A percentile compares a stretch with the other conserved stretches of the same genome.
phyloP scores from a whole-genome alignment of 2,888 invertebrate genomes.

The Pachliopta kotzebuea region DNA sequence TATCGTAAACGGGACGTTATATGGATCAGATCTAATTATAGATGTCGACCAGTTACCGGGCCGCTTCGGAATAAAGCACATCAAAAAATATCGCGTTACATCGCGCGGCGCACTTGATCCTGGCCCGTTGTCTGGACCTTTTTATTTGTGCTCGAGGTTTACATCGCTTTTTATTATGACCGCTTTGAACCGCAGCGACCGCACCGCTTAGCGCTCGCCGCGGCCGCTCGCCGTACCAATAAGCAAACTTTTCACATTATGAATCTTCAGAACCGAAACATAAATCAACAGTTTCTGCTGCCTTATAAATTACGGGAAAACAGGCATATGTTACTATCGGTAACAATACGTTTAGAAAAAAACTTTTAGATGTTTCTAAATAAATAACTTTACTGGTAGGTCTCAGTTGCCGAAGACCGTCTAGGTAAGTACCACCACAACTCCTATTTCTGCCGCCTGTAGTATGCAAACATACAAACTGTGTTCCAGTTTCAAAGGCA shows the following conservation, averaged over 20 bases:
- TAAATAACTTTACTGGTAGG: too few relatives aligned
- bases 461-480: too few relatives aligned
- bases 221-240: constrained; percentile 37
- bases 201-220: constrained; percentile 59
- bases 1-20: constrained; percentile 39
- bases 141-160: constrained; percentile 57
- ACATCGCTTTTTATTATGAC: constrained; percentile 54
- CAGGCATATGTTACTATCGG: too few relatives aligned
- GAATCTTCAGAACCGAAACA: constrained; percentile 1
- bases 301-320: too few relatives aligned
- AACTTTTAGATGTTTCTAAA: too few relatives aligned
- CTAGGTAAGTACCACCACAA: too few relatives aligned
- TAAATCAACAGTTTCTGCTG: not conserved
- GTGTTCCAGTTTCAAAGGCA: too few relatives aligned
- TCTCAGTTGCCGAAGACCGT: too few relatives aligned
- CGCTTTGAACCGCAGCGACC: constrained; percentile 67
- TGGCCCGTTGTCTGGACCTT: constrained; percentile 62
- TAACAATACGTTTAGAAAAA: too few relatives aligned
- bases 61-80: constrained; percentile 54
- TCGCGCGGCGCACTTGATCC: constrained; percentile 74
- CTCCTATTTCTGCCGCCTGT: too few relatives aligned
- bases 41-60: constrained; percentile 44
- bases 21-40: constrained; percentile 58
- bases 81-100: constrained; percentile 70
- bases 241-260: constrained; percentile 10